phyloP scores from a whole-genome alignment of 2,113 vertebrate genomes.

The Lipophrys pholis region DNA sequence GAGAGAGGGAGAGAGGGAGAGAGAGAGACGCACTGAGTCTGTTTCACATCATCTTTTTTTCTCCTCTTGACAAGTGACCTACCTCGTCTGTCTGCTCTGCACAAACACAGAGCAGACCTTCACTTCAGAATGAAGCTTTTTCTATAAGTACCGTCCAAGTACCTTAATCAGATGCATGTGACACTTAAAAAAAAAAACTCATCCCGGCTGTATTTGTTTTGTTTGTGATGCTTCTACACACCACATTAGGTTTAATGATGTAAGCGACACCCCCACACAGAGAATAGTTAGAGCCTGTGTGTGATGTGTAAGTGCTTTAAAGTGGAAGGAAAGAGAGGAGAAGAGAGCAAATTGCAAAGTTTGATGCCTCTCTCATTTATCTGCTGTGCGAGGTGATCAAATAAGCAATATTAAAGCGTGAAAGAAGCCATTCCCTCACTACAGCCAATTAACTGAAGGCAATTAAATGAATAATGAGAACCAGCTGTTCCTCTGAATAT shows the following conservation, averaged over 20 bases:
- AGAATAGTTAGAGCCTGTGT: not conserved
- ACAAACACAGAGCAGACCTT: constrained; percentile 38
- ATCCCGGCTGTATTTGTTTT: not conserved
- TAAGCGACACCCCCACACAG: not conserved
- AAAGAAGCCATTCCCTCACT: constrained; percentile 22
- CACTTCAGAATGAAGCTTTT: constrained; percentile 23
- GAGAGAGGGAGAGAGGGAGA: constrained; percentile 41
- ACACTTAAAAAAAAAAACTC: constrained; percentile 13
- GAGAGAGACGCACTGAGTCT: constrained; percentile 37
- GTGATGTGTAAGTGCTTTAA: not conserved
- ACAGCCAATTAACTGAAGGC: constrained; percentile 30
- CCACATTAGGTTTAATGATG: not conserved
- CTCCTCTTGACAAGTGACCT: constrained; percentile 59
- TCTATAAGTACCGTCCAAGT: constrained; percentile 25
- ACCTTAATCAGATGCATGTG: constrained; percentile 12
- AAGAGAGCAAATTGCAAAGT: constrained; percentile 1
- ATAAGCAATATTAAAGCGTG: constrained; percentile 20
- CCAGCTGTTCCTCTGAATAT: constrained; percentile 33
- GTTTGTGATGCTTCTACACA: not conserved
- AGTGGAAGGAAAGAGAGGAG: not conserved
- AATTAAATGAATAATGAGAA: constrained; percentile 45
- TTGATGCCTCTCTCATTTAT: constrained; percentile 10
- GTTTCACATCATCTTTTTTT: constrained; percentile 51
- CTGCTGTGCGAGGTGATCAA: constrained; percentile 20
- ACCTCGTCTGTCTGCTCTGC: constrained; percentile 36